A percentile compares a stretch with the other conserved stretches of the same genome.
Evolutionary conservation across 2,113 vertebrate species (phyloP).

Genomic region (Seriola quinqueradiata): DNA sequence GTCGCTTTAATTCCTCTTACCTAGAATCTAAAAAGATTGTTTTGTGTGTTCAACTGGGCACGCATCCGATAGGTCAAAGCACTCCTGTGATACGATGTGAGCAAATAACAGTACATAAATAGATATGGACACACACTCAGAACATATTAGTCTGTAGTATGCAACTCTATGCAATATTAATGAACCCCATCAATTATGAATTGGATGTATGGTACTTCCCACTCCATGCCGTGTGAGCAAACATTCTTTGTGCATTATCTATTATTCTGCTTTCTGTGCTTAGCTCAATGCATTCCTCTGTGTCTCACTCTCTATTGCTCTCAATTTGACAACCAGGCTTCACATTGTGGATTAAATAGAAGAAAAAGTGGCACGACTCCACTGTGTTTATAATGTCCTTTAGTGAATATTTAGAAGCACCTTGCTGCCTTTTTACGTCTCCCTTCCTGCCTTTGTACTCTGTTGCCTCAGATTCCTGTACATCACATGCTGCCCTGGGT

Average conservation of each 20-base stretch:
- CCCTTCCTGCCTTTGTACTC: slow-evolving; percentile 11
- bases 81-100: slow-evolving; percentile 7
- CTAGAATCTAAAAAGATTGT: not conserved
- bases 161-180: slow-evolving; percentile 66
- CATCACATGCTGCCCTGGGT: slow-evolving; percentile 54
- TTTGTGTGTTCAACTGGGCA: not conserved
- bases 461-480: slow-evolving; percentile 34
- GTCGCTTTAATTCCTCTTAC: slow-evolving; percentile 1
- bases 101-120: slow-evolving; percentile 8
- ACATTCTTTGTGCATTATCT: slow-evolving; percentile 36
- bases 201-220: slow-evolving; percentile 45
- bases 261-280: not conserved
- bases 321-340: not conserved
- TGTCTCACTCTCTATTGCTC: not conserved
- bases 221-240: slow-evolving; percentile 37
- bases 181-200: slow-evolving; percentile 67
- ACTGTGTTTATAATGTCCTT: not conserved
- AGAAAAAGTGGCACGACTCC: not conserved
- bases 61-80: not conserved
- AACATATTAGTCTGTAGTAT: slow-evolving; percentile 41
- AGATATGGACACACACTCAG: slow-evolving; percentile 15
- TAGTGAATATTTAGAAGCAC: slow-evolving; percentile 8
- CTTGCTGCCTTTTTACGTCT: not conserved
- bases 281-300: slow-evolving; percentile 2
- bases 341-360: not conserved